Conservation (phyloP, 2,888 invertebrate species). For the Agrilus cyanescens region DNA sequence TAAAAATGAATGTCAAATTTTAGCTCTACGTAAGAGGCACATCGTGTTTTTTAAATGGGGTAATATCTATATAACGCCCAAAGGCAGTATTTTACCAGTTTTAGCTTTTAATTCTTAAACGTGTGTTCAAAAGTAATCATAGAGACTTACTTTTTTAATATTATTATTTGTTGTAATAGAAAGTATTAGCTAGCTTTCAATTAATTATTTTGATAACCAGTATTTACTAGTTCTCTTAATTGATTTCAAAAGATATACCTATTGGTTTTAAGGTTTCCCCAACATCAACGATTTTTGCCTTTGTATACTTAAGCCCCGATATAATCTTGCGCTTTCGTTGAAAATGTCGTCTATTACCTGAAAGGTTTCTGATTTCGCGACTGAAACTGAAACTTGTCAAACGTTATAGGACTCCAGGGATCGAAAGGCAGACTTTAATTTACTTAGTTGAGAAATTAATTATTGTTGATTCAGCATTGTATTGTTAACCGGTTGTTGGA, state of each 20-base stretch:
- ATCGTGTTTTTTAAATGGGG: no score
- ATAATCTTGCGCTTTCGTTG: constrained; percentile 31
- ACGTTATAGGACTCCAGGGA: constrained; percentile 13
- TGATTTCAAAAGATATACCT: background rate
- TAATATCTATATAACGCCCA: no score
- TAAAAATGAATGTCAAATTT: no score
- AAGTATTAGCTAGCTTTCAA: no score
- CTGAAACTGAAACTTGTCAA: constrained; percentile 30
- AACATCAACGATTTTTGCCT: constrained; percentile 31
- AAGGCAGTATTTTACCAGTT: no score
- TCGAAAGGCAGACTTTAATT: constrained; percentile 21
- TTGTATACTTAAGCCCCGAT: constrained; percentile 26
- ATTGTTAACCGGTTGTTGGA: no score
- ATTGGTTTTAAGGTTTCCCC: constrained; percentile 23
- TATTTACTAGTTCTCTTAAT: background rate
- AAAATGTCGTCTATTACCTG: constrained; percentile 29
- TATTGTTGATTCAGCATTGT: constrained; percentile 7
- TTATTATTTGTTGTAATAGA: no score
- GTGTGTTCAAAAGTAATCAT: no score
- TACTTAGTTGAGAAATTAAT: constrained; percentile 28
- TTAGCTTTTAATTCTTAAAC: no score
- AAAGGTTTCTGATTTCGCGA: constrained; percentile 29
- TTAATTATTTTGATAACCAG: no score
- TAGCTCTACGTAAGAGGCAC: no score
- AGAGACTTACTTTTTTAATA: no score